A percentile compares a stretch with the other conserved stretches of the same genome.
These are phyloP conservation scores for Gryon sp. DNA, from an alignment of 1,140 invertebrate species.

Conservation along the genomic window DNA sequence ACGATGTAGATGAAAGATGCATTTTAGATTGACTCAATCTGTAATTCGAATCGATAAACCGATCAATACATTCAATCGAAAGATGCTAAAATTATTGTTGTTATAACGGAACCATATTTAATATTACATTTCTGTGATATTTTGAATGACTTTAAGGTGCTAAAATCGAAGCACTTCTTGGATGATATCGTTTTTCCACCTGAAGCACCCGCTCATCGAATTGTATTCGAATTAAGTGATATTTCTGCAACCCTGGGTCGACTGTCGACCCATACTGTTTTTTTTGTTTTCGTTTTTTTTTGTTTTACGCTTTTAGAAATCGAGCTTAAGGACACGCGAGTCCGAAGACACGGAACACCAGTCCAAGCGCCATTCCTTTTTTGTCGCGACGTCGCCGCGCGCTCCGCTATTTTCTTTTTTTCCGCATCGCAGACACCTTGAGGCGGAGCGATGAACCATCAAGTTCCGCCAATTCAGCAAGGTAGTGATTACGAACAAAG, in stretches of 20 bases:
- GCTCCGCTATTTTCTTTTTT: conserved; percentile 44
- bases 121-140: no score
- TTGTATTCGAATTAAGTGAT: conserved; percentile 60
- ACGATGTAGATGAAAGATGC: no score
- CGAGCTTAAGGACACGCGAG: conserved; percentile 72
- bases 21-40: no score
- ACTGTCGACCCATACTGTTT: conserved; percentile 65
- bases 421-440: conserved; percentile 47
- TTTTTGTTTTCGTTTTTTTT: no score
- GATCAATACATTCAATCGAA: no score
- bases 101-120: no score
- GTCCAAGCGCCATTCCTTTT: conserved; percentile 30
- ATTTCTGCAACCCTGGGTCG: conserved; percentile 60
- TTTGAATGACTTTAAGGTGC: no score
- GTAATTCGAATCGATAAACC: no score
- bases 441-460: conserved; percentile 64
- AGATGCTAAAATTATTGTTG: no score
- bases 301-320: conserved; percentile 76
- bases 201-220: no score
- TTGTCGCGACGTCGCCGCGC: conserved; percentile 15
- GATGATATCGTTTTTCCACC: conserved; percentile 65
- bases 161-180: no score
- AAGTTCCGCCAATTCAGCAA: conserved; percentile 63
- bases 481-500: conserved; percentile 46
- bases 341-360: conserved; percentile 57